Percentiles rank a stretch among this genome's conserved stretches.
phyloP scores from a whole-genome alignment of 64 coral and sea anemone genomes.

The Hydrozoanthus tunicans region DNA sequence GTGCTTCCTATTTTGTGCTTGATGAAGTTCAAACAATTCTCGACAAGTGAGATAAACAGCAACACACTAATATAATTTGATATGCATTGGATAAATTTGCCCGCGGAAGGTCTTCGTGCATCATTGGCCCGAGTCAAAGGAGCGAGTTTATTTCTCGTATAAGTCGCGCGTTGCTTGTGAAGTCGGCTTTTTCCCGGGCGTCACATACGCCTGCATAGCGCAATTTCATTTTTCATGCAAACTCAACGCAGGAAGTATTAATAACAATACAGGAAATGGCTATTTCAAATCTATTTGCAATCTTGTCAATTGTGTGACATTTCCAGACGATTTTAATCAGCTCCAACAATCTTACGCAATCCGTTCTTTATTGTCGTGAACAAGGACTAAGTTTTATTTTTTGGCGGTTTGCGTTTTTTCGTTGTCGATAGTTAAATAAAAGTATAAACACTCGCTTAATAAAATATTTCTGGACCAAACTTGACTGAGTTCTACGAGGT shows the following conservation, averaged over 20 bases:
- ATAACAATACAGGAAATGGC: constrained; percentile 57
- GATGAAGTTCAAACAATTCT: neutral
- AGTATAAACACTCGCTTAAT: neutral
- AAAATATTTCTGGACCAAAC: neutral
- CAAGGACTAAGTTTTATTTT: neutral
- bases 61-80: neutral
- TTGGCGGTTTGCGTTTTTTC: neutral
- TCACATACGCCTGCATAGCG: neutral
- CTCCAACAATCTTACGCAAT: constrained; percentile 28
- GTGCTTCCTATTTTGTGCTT: neutral
- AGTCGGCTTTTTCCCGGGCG: neutral
- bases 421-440: neutral
- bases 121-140: too few species aligned
- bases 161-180: neutral
- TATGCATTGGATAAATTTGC: neutral
- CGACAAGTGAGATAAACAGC: constrained; percentile 7
- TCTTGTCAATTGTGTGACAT: constrained; percentile 52
- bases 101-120: neutral
- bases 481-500: neutral
- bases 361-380: neutral
- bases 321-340: constrained; percentile 46
- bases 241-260: constrained; percentile 49
- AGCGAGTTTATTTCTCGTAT: neutral
- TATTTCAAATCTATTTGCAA: constrained; percentile 52
- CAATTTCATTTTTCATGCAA: constrained; percentile 33